Base-by-base conservation (phyloP, 1,140 invertebrate genomes). In the Ips typographus region DNA sequence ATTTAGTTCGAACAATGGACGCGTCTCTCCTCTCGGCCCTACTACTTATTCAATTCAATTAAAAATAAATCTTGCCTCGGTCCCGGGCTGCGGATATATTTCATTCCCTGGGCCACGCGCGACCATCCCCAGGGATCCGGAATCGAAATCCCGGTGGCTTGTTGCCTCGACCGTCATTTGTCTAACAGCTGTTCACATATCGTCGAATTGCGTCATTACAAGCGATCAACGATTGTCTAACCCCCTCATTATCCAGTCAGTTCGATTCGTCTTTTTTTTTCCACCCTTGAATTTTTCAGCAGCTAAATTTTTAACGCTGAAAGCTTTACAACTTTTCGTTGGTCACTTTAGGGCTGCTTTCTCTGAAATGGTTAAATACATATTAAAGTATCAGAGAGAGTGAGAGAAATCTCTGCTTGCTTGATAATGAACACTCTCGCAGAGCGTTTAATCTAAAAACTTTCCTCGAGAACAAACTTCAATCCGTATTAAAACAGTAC, bases 71-170 rank as follows among this genome's bases (percentile, higher is more conserved):
- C 71, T 73, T 65, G 65, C 70, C 51, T 41, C 59, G 2, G 80
- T 79, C 1, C 84, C 89, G 71, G n/a, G 43, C 40, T 60, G 60
- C n/a, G 60, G 60, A 62, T 51, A 51, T 62, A 62, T 62, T 62
- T 62, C 44, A 62, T 62, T 88, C 88, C 3, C 84, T 90, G n/a
- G 78, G 85, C 72, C 81, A 89, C 41, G 80, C 90, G 4, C 74
- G 77, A 39, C 84, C 84, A 70, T 87, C 76, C 65, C 72, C 8
- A 83, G 86, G 53, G 89, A 89, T 57, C 78, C 73, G 64, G 68
- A 79, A 52, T 82, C 71, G 71, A 75, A 75, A 75, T 76, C 74
- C 47, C 66, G 59, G 75, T 42, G 74, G 75, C 74, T 76, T 76
- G 77, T 82, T 67, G 82, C 82, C 59, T 83, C 83, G 80, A 84